Percentiles rank a stretch among this genome's conserved stretches.
Conservation (phyloP, 2,797 vertebrate genomes). For the Argentina silus region DNA sequence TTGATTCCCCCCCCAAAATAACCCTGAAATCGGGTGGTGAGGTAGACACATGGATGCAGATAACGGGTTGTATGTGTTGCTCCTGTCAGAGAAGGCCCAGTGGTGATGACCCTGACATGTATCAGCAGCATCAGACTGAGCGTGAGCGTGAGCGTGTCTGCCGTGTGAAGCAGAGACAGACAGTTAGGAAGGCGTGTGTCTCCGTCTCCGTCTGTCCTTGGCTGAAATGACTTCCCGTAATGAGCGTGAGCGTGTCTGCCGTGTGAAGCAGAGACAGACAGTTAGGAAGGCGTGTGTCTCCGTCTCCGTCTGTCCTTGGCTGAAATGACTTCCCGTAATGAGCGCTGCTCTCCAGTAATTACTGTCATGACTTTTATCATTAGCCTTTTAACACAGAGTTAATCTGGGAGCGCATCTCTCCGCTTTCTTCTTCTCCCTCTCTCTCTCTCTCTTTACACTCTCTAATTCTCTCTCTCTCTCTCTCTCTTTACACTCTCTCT, state of each 20-base stretch:
- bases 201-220: constrained; percentile 27
- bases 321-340: constrained; percentile 52
- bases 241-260: constrained; percentile 27
- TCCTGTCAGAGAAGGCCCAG: too few relatives aligned
- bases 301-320: constrained; percentile 21
- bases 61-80: too few relatives aligned
- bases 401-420: constrained; percentile 31
- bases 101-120: too few relatives aligned
- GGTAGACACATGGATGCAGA: too few relatives aligned
- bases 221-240: constrained; percentile 47
- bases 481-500: too few relatives aligned
- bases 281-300: constrained; percentile 31
- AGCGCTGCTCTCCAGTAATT: constrained; percentile 53
- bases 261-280: constrained; percentile 34
- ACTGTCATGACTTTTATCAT: constrained; percentile 57
- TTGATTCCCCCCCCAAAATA: too few relatives aligned
- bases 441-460: not conserved
- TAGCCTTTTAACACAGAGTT: constrained; percentile 53
- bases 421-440: constrained; percentile 12
- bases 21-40: too few relatives aligned
- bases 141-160: constrained; percentile 31
- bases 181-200: constrained; percentile 30
- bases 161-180: constrained; percentile 30
- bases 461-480: not conserved
- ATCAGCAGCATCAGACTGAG: too few relatives aligned